phyloP scores from a whole-genome alignment of 2,888 invertebrate genomes.

The Platypus cylindrus region DNA sequence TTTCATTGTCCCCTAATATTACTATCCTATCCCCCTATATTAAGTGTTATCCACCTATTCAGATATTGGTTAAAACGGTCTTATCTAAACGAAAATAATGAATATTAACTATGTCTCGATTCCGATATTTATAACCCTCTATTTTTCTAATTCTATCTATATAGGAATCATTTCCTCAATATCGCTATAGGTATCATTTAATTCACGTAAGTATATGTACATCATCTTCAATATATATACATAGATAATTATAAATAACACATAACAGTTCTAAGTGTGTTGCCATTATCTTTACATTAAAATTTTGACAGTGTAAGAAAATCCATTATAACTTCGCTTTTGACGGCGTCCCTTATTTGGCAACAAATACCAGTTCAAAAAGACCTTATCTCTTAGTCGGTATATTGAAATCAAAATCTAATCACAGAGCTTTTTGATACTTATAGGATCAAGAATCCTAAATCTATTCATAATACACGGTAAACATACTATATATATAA shows the following conservation, averaged over 20 bases:
- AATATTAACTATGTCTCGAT: too few species aligned
- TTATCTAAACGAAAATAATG: too few species aligned
- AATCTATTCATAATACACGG: conserved; percentile 16
- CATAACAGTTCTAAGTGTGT: too few species aligned
- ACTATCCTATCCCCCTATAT: conserved; percentile 7
- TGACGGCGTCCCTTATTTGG: background rate
- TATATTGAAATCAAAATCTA: conserved; percentile 17
- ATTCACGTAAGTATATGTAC: too few species aligned
- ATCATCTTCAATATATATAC: too few species aligned
- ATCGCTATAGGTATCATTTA: too few species aligned
- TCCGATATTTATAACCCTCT: too few species aligned
- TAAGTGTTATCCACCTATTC: conserved; percentile 8
- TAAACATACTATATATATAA: conserved; percentile 16
- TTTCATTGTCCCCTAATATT: conserved; percentile 11
- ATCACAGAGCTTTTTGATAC: conserved; percentile 15
- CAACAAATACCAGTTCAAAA: conserved; percentile 9
- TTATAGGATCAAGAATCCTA: conserved; percentile 14
- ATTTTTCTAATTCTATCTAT: too few species aligned
- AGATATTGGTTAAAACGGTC: background rate
- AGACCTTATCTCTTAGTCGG: conserved; percentile 8
- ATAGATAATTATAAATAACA: too few species aligned
- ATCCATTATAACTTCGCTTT: background rate
- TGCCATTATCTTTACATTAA: too few species aligned
- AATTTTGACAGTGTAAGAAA: background rate
- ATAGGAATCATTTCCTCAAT: too few species aligned